Percentiles rank a stretch among this genome's conserved stretches.
Evolutionary conservation across 2,113 vertebrate species (phyloP).

Genomic region (Motacilla tschutschensis): DNA sequence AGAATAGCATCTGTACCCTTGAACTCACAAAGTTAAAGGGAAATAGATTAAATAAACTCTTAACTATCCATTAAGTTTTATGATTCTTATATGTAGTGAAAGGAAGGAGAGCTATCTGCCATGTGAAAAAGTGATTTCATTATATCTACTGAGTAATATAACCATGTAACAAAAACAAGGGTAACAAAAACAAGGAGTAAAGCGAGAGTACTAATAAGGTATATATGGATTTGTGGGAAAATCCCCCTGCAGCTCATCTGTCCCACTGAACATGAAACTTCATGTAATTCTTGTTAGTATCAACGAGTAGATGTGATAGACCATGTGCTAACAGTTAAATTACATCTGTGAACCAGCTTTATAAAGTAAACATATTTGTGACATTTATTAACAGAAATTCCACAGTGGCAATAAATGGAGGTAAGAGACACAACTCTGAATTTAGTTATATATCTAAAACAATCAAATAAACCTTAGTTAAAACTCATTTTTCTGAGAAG

Average conservation of each 20-base stretch:
- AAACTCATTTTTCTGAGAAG: neutral
- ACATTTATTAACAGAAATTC: neutral
- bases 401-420: neutral
- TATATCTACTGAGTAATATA: neutral
- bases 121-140: neutral
- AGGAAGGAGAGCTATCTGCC: neutral
- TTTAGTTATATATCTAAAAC: neutral
- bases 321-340: neutral
- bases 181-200: neutral
- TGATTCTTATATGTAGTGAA: neutral
- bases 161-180: neutral
- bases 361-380: neutral
- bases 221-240: neutral
- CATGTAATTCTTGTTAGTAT: neutral
- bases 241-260: neutral
- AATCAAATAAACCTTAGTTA: neutral
- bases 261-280: neutral
- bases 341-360: neutral
- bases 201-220: neutral
- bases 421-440: neutral
- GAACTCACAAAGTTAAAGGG: neutral
- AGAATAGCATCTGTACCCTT: neutral
- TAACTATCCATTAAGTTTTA: neutral
- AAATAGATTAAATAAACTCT: neutral
- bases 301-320: neutral